These are phyloP conservation scores for Idaea straminata DNA, from an alignment of 2,888 invertebrate species.

Conservation along the genomic window DNA sequence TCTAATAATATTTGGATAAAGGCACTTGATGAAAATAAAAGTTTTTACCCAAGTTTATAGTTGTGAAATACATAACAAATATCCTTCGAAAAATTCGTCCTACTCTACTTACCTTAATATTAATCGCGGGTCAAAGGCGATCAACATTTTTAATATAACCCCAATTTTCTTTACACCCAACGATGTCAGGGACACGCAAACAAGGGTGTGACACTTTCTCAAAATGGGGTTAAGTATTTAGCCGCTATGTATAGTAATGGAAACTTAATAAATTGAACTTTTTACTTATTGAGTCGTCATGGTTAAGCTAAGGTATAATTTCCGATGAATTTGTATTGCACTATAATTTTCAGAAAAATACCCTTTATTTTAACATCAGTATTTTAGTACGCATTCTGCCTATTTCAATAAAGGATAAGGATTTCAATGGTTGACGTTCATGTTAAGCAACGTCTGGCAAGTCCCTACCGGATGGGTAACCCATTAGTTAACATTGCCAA, in stretches of 20 bases:
- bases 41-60: not conserved
- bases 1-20: not conserved
- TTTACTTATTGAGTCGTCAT: not conserved
- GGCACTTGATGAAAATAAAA: too few relatives aligned
- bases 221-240: not conserved
- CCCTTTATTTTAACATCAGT: not conserved
- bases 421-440: not conserved
- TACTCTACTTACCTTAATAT: not conserved
- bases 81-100: not conserved
- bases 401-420: not conserved
- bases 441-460: not conserved
- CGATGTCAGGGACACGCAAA: not conserved
- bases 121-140: not conserved
- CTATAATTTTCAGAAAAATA: constrained; percentile 8
- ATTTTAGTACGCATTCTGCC: not conserved
- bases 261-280: not conserved
- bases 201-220: not conserved
- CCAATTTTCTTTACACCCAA: not conserved
- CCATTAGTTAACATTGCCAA: not conserved
- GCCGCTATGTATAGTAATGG: not conserved
- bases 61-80: not conserved
- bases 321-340: constrained; percentile 21
- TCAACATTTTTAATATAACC: constrained; percentile 16
- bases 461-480: not conserved
- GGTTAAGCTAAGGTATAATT: constrained; percentile 13